Conservation (phyloP, 2,113 vertebrate genomes). For the Aviceda subcristata region DNA sequence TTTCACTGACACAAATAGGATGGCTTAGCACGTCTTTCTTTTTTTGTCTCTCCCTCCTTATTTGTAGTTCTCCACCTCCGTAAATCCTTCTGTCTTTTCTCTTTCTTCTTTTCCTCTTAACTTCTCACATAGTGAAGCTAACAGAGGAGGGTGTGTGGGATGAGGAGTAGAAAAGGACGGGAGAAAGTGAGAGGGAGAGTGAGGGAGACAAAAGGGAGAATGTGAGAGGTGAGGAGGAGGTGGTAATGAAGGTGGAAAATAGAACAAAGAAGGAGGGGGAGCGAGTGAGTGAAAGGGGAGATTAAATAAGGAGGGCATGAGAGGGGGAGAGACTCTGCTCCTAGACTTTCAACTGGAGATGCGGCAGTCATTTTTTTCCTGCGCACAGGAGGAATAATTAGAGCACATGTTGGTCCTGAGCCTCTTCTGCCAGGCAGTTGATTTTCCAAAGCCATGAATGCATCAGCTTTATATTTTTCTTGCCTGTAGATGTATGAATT, state of each 20-base stretch:
- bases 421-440: not conserved
- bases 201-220: conserved; percentile 55
- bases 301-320: conserved; percentile 17
- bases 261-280: conserved; percentile 54
- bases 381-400: not conserved
- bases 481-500: not conserved
- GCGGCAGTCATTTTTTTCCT: not conserved
- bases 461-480: not conserved
- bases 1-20: conserved; percentile 42
- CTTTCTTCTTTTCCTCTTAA: conserved; percentile 39
- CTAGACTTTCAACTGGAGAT: not conserved
- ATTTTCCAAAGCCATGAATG: not conserved
- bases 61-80: conserved; percentile 46
- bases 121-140: conserved; percentile 10
- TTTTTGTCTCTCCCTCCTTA: conserved; percentile 31
- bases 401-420: conserved; percentile 10
- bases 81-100: conserved; percentile 55
- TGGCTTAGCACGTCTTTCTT: conserved; percentile 43
- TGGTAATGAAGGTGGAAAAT: conserved; percentile 55
- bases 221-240: conserved; percentile 54
- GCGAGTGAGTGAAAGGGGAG: not conserved
- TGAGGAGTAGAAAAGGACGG: conserved; percentile 30
- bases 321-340: not conserved
- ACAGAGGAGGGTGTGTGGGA: conserved; percentile 59
- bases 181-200: conserved; percentile 17